Evolutionary conservation across 2,797 vertebrate species (phyloP), one percentile per base, ranked within the genome.

Genomic region (Pseudomugil tenellus): DNA sequence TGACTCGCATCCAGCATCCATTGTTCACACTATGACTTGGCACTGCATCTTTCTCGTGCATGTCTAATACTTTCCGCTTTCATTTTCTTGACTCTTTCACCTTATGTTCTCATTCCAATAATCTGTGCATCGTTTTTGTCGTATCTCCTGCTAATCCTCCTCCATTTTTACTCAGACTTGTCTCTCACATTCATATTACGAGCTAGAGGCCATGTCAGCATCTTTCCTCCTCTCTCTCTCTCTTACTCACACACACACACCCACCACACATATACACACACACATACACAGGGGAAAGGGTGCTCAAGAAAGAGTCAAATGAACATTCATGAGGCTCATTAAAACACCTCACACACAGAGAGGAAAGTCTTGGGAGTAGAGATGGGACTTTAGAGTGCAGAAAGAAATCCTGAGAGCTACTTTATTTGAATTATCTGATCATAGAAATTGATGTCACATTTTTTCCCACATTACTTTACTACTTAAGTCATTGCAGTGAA

Each of bases 41-140:
- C 56, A 17, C 41, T 35, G 29, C 26, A 12, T 23, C 25, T 57
- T 58, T 49, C 46, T 63, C 7, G 23, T 54, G 43, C 52, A 41
- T 53, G 29, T 46, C 23, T 72, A 31, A 67, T 52, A 56, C 55
- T 25, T 63, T 46, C 3, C 13, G 28, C 48, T 51, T 74, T 58
- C 80, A 32, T 58, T 55, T 61, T 17, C 23, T 57, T 61, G 7
- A 72, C 29, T 69, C 43, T 32, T 55, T 2, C 31, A 62, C 58
- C 56, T 56, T 76, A 66, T 65, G 46, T 60, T 84, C 41, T 75
- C 51, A 32, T 67, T 58, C 60, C 57, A 39, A 11, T 63, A 59
- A 71, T 84, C 59, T 34, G 25, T 37, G 2, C 57, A 26, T 77
- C 58, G 72, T 67, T 74, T 49, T 59, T 14, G 13, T 25, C 67